Base-by-base conservation (phyloP, 2,888 invertebrate species). In the Lapara coniferarum region DNA sequence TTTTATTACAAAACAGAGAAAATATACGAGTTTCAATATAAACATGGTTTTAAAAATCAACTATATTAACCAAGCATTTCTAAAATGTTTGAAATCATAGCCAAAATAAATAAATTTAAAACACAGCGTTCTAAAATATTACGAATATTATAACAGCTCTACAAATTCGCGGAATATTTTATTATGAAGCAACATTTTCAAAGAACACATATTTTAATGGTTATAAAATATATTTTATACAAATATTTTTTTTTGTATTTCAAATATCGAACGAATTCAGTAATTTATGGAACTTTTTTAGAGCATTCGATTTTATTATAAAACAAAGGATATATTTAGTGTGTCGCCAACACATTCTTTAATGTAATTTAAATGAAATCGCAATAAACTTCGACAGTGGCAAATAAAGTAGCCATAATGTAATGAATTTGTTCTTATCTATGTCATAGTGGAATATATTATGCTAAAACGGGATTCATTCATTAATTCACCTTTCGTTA, bases 351-450 rank as follows among this genome's bases (percentile, higher is more conserved):
- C 16, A 49, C 49, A 37, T 63, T 16, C 49, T 63, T 10, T 46
- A 13, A 13, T 6, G 13, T 46, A 12, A 75, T 73, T 73, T 66
- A 71, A 72, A 74, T 74, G 72, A 72, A 73, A 73, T 73, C 71
- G 68, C 72, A 73, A 75, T 75, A 44, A n/a, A 49, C 52, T 51
- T 55, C 14, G 19, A 49, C 55, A 56, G 53, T 56, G 56, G 67
- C 67, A 10, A 67, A 67, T 67, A 49, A 67, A 55, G 67, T 16
- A 67, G 51, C 51, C 56, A 67, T 67, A 25, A 56, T 55, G 58
- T 55, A 49, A 49, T 19, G 19, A 63, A 46, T 63, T 49, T 16
- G 46, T 16, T 63, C 46, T 63, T 19, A 63, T 63, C 49, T 63
- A 12, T 10, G 3, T 63, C 19, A 6, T 63, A 19, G 7, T 3